Percentiles rank a stretch among this genome's conserved stretches.
Evolutionary conservation across 2,113 vertebrate genomes (phyloP).

Genomic region (Glaucomys volans): DNA sequence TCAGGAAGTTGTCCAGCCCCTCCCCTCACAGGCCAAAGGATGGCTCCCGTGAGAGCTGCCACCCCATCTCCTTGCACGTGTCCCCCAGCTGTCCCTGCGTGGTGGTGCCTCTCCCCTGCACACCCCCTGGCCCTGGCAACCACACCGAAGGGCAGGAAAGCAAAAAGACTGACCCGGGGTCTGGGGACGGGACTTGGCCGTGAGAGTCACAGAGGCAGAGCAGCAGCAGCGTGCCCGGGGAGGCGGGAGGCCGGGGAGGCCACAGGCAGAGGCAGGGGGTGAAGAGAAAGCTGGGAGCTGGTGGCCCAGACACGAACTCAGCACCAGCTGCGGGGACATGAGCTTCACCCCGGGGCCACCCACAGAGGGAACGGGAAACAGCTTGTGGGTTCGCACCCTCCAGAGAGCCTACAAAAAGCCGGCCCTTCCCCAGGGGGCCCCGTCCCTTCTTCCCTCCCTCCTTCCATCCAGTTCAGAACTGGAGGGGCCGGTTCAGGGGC

Average conservation of each 20-base stretch:
- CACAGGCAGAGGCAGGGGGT: not conserved
- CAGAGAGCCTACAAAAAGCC: not conserved
- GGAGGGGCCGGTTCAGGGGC: not conserved
- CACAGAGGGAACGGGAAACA: not conserved
- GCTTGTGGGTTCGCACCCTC: not conserved
- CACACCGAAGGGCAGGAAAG: not conserved
- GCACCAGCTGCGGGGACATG: accelerated
- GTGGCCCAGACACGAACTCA: not conserved
- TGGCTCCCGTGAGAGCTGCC: not conserved
- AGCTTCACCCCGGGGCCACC: not conserved
- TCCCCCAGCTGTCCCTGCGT: not conserved
- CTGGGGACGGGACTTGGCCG: not conserved
- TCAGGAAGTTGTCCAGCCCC: not conserved
- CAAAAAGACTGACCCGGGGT: not conserved
- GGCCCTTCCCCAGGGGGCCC: not conserved
- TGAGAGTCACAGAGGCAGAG: not conserved
- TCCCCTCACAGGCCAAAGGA: not conserved
- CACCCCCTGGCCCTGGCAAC: not conserved
- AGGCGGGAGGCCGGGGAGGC: not conserved
- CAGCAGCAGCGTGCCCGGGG: accelerated
- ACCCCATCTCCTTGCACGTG: accelerated
- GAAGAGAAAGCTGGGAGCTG: not conserved
- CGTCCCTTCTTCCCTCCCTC: no score
- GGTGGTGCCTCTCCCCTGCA: not conserved
- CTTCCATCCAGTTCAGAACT: no score